Conservation (phyloP, 2,113 vertebrate species). For the Amphiprion ocellaris region DNA sequence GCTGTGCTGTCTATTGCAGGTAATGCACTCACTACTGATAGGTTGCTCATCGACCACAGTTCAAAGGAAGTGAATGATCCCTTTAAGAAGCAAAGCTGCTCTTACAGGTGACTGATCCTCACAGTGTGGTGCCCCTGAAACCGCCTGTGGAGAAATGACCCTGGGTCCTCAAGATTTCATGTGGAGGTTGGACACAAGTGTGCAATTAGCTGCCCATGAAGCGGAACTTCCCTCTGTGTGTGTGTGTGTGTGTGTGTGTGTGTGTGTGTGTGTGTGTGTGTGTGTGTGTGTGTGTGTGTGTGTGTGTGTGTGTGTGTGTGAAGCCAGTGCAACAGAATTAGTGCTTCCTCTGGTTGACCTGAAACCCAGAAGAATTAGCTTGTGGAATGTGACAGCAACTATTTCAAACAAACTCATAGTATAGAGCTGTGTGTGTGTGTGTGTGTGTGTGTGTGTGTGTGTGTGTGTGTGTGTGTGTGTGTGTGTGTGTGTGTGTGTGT, state of each 20-base stretch:
- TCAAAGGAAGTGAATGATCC: too few relatives aligned
- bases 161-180: slow-evolving; percentile 28
- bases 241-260: slow-evolving; percentile 16
- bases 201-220: slow-evolving; percentile 66
- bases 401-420: slow-evolving; percentile 58
- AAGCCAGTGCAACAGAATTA: slow-evolving; percentile 46
- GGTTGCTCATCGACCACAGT: too few relatives aligned
- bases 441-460: slow-evolving; percentile 17
- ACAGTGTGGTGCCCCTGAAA: slow-evolving; percentile 43
- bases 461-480: too few relatives aligned
- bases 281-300: slow-evolving; percentile 15
- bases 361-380: slow-evolving; percentile 52
- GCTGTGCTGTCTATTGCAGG: too few relatives aligned
- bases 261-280: slow-evolving; percentile 19
- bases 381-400: slow-evolving; percentile 78
- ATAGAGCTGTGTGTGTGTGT: slow-evolving; percentile 24
- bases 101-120: slow-evolving; percentile 47
- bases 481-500: not conserved
- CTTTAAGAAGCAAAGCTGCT: not conserved
- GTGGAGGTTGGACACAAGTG: slow-evolving; percentile 44
- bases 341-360: slow-evolving; percentile 61
- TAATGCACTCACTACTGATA: too few relatives aligned
- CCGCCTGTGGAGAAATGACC: slow-evolving; percentile 62
- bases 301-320: slow-evolving; percentile 21
- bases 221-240: slow-evolving; percentile 39